Evolutionary conservation across 2,888 invertebrate genomes (phyloP).

Genomic region (Oeneis ivallda): DNA sequence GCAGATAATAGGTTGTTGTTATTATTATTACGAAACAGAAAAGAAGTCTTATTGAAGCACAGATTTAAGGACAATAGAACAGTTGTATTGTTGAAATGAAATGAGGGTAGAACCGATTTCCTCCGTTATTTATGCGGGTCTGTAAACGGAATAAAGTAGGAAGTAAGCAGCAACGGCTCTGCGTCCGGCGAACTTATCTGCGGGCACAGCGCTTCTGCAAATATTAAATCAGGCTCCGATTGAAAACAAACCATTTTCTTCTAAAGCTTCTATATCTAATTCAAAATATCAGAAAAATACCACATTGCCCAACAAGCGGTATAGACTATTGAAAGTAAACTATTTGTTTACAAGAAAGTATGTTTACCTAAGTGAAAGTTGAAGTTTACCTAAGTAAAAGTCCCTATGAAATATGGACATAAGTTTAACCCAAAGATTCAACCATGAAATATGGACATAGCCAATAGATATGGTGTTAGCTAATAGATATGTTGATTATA

Average conservation of each 20-base stretch:
- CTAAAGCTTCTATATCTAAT: conserved; percentile 29
- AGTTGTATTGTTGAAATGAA: conserved; percentile 51
- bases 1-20: neutral
- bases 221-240: conserved; percentile 62
- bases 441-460: too few relatives aligned
- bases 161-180: conserved; percentile 58
- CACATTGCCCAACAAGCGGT: neutral
- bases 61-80: conserved; percentile 45
- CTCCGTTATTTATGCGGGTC: conserved; percentile 73
- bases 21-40: conserved; percentile 54
- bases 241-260: conserved; percentile 43
- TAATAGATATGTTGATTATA: too few relatives aligned
- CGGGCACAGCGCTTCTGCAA: conserved; percentile 67
- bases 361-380: neutral
- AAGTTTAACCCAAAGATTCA: too few relatives aligned
- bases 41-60: conserved; percentile 38
- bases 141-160: conserved; percentile 70
- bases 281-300: conserved; percentile 14
- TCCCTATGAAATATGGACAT: too few relatives aligned
- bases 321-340: neutral
- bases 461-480: too few relatives aligned
- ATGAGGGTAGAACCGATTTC: conserved; percentile 50
- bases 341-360: neutral
- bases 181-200: conserved; percentile 67
- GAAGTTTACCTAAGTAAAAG: too few relatives aligned